Base-by-base conservation (phyloP, 2,888 invertebrate species). In the Neelides folsomi region DNA sequence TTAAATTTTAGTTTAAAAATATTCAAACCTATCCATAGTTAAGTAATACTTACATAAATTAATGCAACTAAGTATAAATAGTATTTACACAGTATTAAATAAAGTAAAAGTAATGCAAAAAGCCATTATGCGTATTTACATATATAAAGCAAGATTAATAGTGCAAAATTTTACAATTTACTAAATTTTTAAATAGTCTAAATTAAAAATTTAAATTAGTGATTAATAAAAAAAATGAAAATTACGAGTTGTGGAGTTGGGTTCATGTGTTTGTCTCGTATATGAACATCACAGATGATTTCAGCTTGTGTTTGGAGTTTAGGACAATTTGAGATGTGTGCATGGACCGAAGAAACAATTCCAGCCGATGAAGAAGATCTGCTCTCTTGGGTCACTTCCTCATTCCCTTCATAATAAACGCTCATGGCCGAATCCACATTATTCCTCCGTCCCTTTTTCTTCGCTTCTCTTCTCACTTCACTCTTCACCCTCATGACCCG, bases 241-340 rank as follows among this genome's bases (percentile, higher is more conserved):
- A 56, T 62, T 56, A 62, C 64, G 57, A 64, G 48, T 52, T 60
- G 59, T 20, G 64, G 64, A 57, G 61, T 60, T 20, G 58, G 57
- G 51, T 59, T 49, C 46, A 58, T 59, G 56, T 64, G 64, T 43
- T 60, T 51, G 40, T 62, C 52, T 20, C 59, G 45, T 42, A 64
- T 59, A 50, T 62, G 57, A 42, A 64, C 57, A 49, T 64, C 64
- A 43, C 64, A 64, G 51, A 64, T 59, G 45, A 64, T 54, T 48
- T 64, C 64, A 3, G 61, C 61, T 1, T 56, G 53, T n/a, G 55
- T 53, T 18, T 59, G 55, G 7, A 64, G 47, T 48, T 62, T 64
- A 39, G 64, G 64, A 55, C 64, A 62, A 51, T 57, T 51, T 18
- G 62, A 60, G 43, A 64, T 58, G 47, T 62, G 64, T 47, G 62